Percentiles rank a stretch among this genome's conserved stretches.
Evolutionary conservation across 92 coral and sea anemone genomes (phyloP).

Genomic region (Zoanthus gigantus): DNA sequence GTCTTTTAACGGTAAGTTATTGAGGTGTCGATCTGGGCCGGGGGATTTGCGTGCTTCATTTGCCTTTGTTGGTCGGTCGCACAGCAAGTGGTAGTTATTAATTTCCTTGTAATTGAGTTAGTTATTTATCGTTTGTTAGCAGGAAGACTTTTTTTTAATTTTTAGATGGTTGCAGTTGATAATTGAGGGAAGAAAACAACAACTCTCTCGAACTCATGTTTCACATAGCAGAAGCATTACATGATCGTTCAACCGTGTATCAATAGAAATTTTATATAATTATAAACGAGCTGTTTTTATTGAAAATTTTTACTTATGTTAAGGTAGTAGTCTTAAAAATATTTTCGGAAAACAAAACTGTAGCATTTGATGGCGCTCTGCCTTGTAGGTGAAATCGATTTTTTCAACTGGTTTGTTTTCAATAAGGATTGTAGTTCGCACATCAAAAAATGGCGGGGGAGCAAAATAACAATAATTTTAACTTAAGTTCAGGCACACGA

Average conservation of each 20-base stretch:
- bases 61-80: neutral
- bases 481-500: neutral
- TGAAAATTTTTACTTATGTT: neutral
- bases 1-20: slow-evolving; percentile 14
- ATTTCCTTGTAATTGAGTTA: neutral
- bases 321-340: neutral
- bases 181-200: neutral
- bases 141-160: neutral
- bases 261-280: no score
- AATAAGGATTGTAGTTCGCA: neutral
- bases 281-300: neutral
- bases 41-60: neutral
- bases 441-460: neutral
- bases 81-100: slow-evolving; percentile 2
- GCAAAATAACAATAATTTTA: neutral
- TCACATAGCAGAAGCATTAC: slow-evolving; percentile 36
- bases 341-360: slow-evolving; percentile 3
- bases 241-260: neutral
- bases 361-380: neutral
- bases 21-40: neutral
- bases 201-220: neutral
- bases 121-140: neutral
- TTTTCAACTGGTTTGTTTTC: neutral
- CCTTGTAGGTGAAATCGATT: neutral
- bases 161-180: neutral